Conservation (phyloP, 2,113 vertebrate genomes). For the Poeciliopsis turrubarensis region DNA sequence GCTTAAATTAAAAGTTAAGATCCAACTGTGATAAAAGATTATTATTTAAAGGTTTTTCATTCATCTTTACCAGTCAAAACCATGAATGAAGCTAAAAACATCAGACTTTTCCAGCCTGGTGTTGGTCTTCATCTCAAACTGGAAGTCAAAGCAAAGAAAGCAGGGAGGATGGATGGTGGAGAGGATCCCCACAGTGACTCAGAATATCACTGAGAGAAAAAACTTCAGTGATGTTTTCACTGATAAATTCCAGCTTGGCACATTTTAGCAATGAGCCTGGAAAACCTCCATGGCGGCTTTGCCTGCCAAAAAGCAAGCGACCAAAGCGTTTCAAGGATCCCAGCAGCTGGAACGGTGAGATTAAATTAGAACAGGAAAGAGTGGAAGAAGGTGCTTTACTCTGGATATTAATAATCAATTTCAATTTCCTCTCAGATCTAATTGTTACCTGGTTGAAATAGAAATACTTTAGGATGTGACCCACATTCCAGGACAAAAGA, state of each 20-base stretch:
- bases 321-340: conserved; percentile 10
- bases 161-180: too few species aligned
- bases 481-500: neutral
- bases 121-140: too few species aligned
- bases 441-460: conserved; percentile 28
- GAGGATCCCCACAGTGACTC: conserved; percentile 8
- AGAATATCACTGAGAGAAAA: neutral
- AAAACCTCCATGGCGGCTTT: conserved; percentile 8
- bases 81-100: neutral
- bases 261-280: neutral
- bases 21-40: neutral
- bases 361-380: conserved; percentile 24
- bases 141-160: too few species aligned
- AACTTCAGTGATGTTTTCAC: neutral
- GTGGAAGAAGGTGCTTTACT: neutral
- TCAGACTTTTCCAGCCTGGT: neutral
- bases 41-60: neutral
- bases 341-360: conserved; percentile 1
- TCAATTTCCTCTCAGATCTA: conserved; percentile 43
- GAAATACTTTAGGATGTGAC: conserved; percentile 2
- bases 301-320: conserved; percentile 2
- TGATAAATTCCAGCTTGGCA: conserved; percentile 7
- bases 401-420: conserved; percentile 47
- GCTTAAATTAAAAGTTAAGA: too few species aligned
- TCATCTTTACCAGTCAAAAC: neutral